A percentile compares a stretch with the other conserved stretches of the same genome.
Conservation (phyloP, 2,797 vertebrate genomes). For the Discoglossus pictus region DNA sequence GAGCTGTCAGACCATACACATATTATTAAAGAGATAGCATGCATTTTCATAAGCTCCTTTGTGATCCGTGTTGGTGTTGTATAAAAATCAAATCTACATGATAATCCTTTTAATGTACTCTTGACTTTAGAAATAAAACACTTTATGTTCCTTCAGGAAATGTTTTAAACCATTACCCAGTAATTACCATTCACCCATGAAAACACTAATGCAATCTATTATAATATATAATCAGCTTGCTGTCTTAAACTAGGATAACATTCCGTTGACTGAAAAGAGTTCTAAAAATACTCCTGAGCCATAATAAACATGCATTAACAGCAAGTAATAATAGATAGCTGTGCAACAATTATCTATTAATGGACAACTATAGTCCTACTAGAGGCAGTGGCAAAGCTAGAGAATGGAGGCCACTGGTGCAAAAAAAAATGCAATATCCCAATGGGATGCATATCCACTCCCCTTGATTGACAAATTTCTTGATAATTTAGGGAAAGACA, state of each 20-base stretch:
- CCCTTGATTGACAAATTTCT: too few species aligned
- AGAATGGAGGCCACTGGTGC: too few species aligned
- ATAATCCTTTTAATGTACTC: conserved; percentile 88
- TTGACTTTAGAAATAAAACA: conserved; percentile 78
- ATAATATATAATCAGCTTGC: conserved; percentile 65
- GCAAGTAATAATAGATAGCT: too few species aligned
- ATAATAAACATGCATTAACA: too few species aligned
- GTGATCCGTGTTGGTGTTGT: conserved; percentile 90
- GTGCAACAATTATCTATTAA: too few species aligned
- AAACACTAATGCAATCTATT: conserved; percentile 67
- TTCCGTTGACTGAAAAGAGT: conserved; percentile 53
- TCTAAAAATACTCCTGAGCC: conserved; percentile 26
- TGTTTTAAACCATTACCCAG: conserved; percentile 78
- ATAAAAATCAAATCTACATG: conserved; percentile 88
- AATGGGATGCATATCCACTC: too few species aligned
- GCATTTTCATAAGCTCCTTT: conserved; percentile 89
- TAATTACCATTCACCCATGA: conserved; percentile 77
- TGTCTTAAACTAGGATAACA: conserved; percentile 61
- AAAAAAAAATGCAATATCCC: too few species aligned
- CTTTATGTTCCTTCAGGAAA: conserved; percentile 79
- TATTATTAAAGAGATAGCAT: conserved; percentile 95
- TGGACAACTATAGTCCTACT: too few species aligned
- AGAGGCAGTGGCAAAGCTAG: too few species aligned
- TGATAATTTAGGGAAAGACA: too few species aligned
- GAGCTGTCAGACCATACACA: conserved; percentile 88